phyloP scores from a whole-genome alignment of 2,888 invertebrate species.

The Frankliniella intonsa region DNA sequence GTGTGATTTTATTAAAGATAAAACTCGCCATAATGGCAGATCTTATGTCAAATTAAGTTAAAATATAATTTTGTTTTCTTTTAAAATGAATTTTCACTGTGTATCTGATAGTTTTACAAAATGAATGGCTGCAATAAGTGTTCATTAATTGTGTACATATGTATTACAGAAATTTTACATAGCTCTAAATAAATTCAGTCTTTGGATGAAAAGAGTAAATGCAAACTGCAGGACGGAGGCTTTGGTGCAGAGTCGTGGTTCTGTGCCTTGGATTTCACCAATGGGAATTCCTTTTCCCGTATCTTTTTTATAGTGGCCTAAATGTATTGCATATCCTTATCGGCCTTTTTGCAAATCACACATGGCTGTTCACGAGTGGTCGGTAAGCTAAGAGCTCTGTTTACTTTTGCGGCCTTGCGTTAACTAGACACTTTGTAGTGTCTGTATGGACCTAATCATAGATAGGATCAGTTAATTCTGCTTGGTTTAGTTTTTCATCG shows the following conservation, averaged over 20 bases:
- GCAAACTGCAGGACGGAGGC: conserved; percentile 9
- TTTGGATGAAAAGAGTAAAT: background rate
- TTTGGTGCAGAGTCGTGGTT: conserved; percentile 10
- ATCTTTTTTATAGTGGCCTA: background rate
- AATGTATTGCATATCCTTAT: background rate
- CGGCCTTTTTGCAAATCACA: background rate
- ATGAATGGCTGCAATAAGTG: conserved; percentile 14
- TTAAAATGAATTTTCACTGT: conserved; percentile 11
- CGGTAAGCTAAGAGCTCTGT: no score
- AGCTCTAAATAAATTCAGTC: conserved; percentile 5
- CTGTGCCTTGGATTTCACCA: background rate
- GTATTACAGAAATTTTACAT: conserved; percentile 24
- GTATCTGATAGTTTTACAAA: conserved; percentile 20
- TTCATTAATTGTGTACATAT: conserved; percentile 20
- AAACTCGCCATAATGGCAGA: background rate
- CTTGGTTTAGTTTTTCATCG: no score
- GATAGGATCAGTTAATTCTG: no score
- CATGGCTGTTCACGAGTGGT: no score
- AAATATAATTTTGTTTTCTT: conserved; percentile 27
- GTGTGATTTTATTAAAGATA: conserved; percentile 11
- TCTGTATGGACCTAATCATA: no score
- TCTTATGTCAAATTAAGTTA: conserved; percentile 23
- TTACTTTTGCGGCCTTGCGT: no score
- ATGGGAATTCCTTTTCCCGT: background rate
- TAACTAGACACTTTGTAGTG: no score